Evolutionary conservation across 2,888 invertebrate genomes (phyloP).

Genomic region (Dasypolia templi): DNA sequence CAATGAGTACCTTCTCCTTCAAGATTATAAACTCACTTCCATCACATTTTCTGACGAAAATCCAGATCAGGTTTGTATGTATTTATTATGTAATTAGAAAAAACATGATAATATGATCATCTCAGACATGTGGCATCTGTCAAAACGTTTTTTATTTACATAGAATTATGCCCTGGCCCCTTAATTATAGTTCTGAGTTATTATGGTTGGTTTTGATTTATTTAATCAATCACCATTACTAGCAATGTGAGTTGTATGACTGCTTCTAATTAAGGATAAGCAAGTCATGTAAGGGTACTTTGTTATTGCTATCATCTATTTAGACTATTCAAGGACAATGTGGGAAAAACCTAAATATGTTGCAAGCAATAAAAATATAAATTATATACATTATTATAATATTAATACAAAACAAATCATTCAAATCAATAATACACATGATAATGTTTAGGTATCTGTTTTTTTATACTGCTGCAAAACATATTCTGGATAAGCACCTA

Average conservation of each 20-base stretch:
- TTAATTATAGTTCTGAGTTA: too few species aligned
- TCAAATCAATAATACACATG: too few species aligned
- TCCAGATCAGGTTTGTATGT: constrained; percentile 93
- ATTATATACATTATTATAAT: too few species aligned
- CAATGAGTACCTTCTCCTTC: constrained; percentile 95
- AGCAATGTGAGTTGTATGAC: not conserved
- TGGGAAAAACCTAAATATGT: constrained; percentile 24
- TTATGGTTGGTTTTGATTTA: too few species aligned
- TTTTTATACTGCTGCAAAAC: not conserved
- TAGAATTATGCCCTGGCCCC: not conserved
- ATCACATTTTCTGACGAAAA: constrained; percentile 98
- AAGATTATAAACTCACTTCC: constrained; percentile 96
- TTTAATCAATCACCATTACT: too few species aligned
- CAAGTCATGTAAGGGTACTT: not conserved
- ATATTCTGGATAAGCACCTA: too few species aligned
- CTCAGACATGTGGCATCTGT: not conserved
- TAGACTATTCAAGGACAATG: constrained; percentile 5
- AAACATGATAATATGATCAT: not conserved
- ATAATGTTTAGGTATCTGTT: not conserved
- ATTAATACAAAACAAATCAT: not conserved
- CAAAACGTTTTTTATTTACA: constrained; percentile 21
- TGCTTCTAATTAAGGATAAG: constrained; percentile 4
- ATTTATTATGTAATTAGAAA: not conserved
- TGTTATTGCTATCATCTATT: constrained; percentile 1
- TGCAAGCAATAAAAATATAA: too few species aligned